Conservation (phyloP, 2,113 vertebrate species). For the Morone chrysops region DNA sequence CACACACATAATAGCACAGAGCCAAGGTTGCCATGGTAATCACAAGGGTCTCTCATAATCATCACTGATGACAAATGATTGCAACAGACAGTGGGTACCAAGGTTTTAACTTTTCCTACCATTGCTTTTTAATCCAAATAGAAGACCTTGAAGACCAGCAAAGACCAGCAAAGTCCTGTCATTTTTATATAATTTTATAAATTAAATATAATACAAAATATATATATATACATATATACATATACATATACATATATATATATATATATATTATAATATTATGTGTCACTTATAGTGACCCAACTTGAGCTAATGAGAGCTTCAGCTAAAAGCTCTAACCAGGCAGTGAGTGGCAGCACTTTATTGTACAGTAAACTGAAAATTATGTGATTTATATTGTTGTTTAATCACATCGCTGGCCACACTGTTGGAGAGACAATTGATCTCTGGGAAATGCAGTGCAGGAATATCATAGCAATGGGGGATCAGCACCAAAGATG, state of each 20-base stretch:
- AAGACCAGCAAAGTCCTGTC: neutral
- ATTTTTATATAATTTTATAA: neutral
- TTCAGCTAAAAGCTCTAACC: neutral
- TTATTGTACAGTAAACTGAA: neutral
- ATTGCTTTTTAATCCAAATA: neutral
- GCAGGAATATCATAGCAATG: neutral
- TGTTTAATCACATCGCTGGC: neutral
- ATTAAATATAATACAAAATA: too few relatives aligned
- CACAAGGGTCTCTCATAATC: conserved; percentile 50
- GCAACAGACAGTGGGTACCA: conserved; percentile 5
- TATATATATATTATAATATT: too few relatives aligned
- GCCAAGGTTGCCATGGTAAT: conserved; percentile 75
- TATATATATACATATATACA: too few relatives aligned
- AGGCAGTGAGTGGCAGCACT: neutral
- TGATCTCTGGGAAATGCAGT: conserved; percentile 4
- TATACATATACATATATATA: too few relatives aligned
- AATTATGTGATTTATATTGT: neutral
- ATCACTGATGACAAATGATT: conserved; percentile 48
- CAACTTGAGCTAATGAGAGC: neutral
- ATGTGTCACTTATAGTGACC: neutral
- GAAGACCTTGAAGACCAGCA: neutral
- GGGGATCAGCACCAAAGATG: neutral
- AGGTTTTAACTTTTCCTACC: neutral
- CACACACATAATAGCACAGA: conserved; percentile 24
- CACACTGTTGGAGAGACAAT: too few relatives aligned